A percentile compares a stretch with the other conserved stretches of the same genome.
These are phyloP conservation scores for Crocuta crocuta DNA, from an alignment of 2,113 vertebrate species.

Conservation along the genomic window DNA sequence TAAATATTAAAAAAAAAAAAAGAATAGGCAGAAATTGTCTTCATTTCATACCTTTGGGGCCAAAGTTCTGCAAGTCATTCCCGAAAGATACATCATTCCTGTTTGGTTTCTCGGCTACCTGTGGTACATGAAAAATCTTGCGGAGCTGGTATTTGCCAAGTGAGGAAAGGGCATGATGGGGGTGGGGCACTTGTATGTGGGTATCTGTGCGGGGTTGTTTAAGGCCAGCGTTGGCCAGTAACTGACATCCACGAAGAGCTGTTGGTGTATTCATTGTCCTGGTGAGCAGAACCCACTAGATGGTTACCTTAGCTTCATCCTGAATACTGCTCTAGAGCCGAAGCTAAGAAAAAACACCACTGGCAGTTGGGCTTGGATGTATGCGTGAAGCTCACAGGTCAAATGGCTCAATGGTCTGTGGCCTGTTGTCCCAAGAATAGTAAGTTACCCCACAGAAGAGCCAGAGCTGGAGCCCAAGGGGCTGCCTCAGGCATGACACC, in stretches of 20 bases:
- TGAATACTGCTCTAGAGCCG: neutral
- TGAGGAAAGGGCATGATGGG: neutral
- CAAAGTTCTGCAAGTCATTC: neutral
- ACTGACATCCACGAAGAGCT: neutral
- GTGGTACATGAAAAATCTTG: neutral
- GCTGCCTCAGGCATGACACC: neutral
- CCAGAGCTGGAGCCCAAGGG: neutral
- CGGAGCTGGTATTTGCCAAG: neutral
- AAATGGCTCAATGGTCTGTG: neutral
- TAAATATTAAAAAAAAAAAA: too few relatives aligned
- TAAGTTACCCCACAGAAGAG: neutral
- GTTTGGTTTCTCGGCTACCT: neutral
- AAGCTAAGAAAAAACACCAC: neutral
- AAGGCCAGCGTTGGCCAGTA: neutral
- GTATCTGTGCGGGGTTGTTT: neutral
- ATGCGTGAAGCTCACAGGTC: neutral
- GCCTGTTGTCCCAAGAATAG: neutral
- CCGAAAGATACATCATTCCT: neutral
- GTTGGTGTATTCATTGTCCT: neutral
- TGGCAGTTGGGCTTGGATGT: neutral
- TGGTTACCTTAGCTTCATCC: neutral
- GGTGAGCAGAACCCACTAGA: neutral
- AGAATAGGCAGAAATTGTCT: neutral
- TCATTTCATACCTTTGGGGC: neutral
- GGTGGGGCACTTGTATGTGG: neutral